Percentiles rank a stretch among this genome's conserved stretches.
phyloP scores from a whole-genome alignment of 2,113 vertebrate genomes.

The Odontesthes bonariensis region DNA sequence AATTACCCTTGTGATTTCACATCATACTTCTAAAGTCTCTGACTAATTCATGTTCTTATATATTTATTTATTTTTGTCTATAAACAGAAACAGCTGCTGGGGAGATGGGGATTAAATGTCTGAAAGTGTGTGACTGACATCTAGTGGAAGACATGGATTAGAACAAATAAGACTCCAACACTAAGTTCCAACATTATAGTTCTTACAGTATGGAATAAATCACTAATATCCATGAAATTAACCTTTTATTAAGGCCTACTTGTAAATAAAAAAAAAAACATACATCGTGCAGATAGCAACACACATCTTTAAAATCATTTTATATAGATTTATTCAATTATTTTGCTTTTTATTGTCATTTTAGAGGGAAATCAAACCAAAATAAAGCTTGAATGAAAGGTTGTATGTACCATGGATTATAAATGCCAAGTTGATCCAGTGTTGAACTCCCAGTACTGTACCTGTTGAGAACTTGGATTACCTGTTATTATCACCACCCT shows the following conservation, averaged over 20 bases:
- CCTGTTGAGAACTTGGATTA: slow-evolving; percentile 50
- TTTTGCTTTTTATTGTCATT: no score
- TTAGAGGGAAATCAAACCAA: background rate
- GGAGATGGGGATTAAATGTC: background rate
- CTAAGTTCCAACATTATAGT: background rate
- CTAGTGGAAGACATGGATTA: slow-evolving; percentile 66
- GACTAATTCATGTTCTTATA: background rate
- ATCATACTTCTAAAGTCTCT: background rate
- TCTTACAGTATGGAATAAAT: background rate
- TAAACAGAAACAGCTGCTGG: background rate
- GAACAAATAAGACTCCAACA: background rate
- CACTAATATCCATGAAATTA: no score
- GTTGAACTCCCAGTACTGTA: slow-evolving; percentile 11
- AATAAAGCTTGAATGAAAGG: background rate
- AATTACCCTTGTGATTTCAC: no score
- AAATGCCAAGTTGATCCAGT: background rate
- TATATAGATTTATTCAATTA: no score
- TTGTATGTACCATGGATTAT: fast-evolving
- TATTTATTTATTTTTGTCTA: background rate
- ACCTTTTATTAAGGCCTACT: no score
- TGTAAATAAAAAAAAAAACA: no score
- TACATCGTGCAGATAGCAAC: no score
- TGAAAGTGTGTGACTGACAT: slow-evolving; percentile 70
- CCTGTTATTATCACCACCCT: slow-evolving; percentile 42
- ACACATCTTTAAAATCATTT: no score